Evolutionary conservation across 2,888 invertebrate species (phyloP).

Genomic region (Sphaerophoria taeniata): DNA sequence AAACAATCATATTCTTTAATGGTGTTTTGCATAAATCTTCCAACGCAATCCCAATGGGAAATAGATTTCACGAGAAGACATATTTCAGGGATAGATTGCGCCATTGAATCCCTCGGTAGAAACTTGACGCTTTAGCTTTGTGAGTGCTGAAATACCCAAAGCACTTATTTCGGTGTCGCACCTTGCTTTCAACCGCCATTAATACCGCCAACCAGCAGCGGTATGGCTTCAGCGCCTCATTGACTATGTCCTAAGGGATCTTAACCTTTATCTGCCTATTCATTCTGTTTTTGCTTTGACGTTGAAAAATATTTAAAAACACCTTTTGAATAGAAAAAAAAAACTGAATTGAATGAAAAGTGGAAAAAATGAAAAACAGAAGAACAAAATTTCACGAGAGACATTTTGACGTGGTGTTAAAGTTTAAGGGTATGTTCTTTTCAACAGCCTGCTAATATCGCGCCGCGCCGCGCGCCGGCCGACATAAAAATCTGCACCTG

Average conservation of each 20-base stretch:
- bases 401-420: slow-evolving; percentile 55
- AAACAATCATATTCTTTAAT: not conserved
- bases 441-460: slow-evolving; percentile 24
- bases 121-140: slow-evolving; percentile 3
- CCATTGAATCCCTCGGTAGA: not conserved
- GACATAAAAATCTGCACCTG: slow-evolving; percentile 52
- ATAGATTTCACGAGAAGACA: not conserved
- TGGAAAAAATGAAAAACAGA: not conserved
- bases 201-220: no score
- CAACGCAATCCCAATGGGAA: not conserved
- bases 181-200: slow-evolving; percentile 24
- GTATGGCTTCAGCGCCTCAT: no score
- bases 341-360: not conserved
- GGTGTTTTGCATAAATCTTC: not conserved
- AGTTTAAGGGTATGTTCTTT: slow-evolving; percentile 50
- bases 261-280: slow-evolving; percentile 12
- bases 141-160: slow-evolving; percentile 29
- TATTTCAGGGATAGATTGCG: slow-evolving; percentile 16
- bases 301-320: slow-evolving; percentile 15
- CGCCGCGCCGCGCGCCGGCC: no score
- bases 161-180: slow-evolving; percentile 48
- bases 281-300: slow-evolving; percentile 4
- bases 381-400: slow-evolving; percentile 28
- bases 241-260: slow-evolving; percentile 44
- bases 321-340: slow-evolving; percentile 5